Evolutionary conservation across 2,797 vertebrate species (phyloP), one percentile per base, ranked within the genome.

Genomic region (Trichosurus vulpecula): DNA sequence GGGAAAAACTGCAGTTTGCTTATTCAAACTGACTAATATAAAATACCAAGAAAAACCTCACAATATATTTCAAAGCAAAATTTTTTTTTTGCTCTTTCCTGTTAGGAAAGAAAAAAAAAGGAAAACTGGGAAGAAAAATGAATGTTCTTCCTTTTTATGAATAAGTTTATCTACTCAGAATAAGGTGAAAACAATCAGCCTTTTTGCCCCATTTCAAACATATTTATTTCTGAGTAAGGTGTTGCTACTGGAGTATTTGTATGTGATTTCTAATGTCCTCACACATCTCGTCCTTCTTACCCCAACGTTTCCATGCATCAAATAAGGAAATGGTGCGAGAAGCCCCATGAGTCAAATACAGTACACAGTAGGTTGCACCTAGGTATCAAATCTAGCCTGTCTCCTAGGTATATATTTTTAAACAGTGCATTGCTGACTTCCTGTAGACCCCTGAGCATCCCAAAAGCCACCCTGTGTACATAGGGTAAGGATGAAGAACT

Each of bases 1-100:
- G 30, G 22, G 54, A 81, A 96, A 94, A 52, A 57, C 52, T 57
- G n/a, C 55, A 94, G 56, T 81, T 47, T 53, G 91, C 52, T 58
- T 25, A 58, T 13, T 96, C 61, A 91, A 90, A 31, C 66, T 51
- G 52, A 5, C 11, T 27, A 90, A 35, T 19, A 52, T 9, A 47
- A 74, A 51, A 92, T 41, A 92, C 55, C 16, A 90, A 92, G 30
- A 93, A 52, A 58, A 92, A 92, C 10, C 6, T 57, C 9, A 91
- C 1, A 89, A 29, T 91, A n/a, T 41, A 61, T 41, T 87, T 90
- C 27, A 52, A 90, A 90, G 29, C 52, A 55, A 6, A 55, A 25
- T 52, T 52, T 52, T 52, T 53, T 53, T 22, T 55, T 55, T 55
- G 55, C 8, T 81, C 74, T n/a, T 74, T 74, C 19, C n/a, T 74